phyloP scores from a whole-genome alignment of 2,888 invertebrate species.

The Pegoplata infirma region DNA sequence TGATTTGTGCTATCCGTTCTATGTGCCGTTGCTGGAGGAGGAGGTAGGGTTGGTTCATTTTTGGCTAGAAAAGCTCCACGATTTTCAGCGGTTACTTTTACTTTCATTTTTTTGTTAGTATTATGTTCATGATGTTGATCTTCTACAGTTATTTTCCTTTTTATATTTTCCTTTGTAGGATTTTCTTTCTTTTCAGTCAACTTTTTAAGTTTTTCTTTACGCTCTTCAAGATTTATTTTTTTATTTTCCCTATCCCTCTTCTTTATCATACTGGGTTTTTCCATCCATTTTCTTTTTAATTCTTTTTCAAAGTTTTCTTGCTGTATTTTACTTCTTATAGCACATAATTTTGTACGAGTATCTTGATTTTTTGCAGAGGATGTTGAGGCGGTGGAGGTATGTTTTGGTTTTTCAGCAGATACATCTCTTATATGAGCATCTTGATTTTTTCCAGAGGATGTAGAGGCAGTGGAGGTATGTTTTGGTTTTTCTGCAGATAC shows the following conservation, averaged over 20 bases:
- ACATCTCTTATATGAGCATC: too few species aligned
- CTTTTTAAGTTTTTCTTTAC: slow-evolving; percentile 71
- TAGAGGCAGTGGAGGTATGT: too few species aligned
- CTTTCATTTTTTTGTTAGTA: slow-evolving; percentile 69
- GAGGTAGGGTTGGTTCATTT: slow-evolving; percentile 70
- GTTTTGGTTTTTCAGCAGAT: slow-evolving; percentile 55
- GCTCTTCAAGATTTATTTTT: slow-evolving; percentile 66
- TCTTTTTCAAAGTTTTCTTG: slow-evolving; percentile 52
- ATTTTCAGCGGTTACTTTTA: slow-evolving; percentile 80
- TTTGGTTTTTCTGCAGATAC: slow-evolving; percentile 61
- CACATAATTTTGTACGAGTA: too few species aligned
- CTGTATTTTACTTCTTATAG: slow-evolving; percentile 49
- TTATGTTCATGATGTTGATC: slow-evolving; percentile 22
- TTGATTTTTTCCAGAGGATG: not conserved
- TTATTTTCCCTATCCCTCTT: slow-evolving; percentile 62
- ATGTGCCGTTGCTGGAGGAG: slow-evolving; percentile 58
- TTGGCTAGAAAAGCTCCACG: slow-evolving; percentile 80
- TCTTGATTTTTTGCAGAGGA: not conserved
- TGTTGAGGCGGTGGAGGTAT: too few species aligned
- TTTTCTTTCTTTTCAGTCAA: slow-evolving; percentile 66
- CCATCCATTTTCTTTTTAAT: slow-evolving; percentile 71
- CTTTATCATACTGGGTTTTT: slow-evolving; percentile 66
- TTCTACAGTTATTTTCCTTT: slow-evolving; percentile 53
- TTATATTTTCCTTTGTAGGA: slow-evolving; percentile 48
- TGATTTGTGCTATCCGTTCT: slow-evolving; percentile 4